Evolutionary conservation across 1,140 invertebrate species (phyloP).

Genomic region (Trypoxylus dichotomus): DNA sequence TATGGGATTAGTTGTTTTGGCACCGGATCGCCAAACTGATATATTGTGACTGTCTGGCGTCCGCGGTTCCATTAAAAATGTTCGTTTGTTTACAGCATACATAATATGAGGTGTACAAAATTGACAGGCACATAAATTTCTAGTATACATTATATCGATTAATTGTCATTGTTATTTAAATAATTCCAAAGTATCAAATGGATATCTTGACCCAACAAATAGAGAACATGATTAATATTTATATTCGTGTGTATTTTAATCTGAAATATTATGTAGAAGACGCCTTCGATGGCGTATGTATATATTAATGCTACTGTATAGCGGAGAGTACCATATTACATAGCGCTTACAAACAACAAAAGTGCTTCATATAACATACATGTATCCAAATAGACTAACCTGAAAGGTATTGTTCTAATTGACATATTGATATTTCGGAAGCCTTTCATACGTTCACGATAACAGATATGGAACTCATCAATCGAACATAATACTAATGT

Average conservation of each 20-base stretch:
- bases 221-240: slow-evolving; percentile 18
- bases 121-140: slow-evolving; percentile 14
- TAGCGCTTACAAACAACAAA: background rate
- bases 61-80: slow-evolving; percentile 3
- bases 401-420: slow-evolving; percentile 20
- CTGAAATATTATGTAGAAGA: background rate
- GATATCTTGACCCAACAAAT: slow-evolving; percentile 21
- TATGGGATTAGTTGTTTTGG: slow-evolving; percentile 24
- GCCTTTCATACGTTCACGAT: background rate
- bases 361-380: background rate
- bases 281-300: background rate
- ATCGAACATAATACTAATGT: slow-evolving; percentile 14
- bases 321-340: background rate
- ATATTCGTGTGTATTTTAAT: background rate
- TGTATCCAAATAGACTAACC: background rate
- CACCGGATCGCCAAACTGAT: slow-evolving; percentile 15
- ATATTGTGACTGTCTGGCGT: slow-evolving; percentile 14
- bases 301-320: background rate
- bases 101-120: slow-evolving; percentile 9
- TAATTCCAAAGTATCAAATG: slow-evolving; percentile 14
- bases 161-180: slow-evolving; percentile 25
- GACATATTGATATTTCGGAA: slow-evolving; percentile 2
- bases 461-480: slow-evolving; percentile 23
- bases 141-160: slow-evolving; percentile 2
- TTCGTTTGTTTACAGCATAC: background rate